Evolutionary conservation across 2,797 vertebrate species (phyloP).

Genomic region (Selene dorsalis): DNA sequence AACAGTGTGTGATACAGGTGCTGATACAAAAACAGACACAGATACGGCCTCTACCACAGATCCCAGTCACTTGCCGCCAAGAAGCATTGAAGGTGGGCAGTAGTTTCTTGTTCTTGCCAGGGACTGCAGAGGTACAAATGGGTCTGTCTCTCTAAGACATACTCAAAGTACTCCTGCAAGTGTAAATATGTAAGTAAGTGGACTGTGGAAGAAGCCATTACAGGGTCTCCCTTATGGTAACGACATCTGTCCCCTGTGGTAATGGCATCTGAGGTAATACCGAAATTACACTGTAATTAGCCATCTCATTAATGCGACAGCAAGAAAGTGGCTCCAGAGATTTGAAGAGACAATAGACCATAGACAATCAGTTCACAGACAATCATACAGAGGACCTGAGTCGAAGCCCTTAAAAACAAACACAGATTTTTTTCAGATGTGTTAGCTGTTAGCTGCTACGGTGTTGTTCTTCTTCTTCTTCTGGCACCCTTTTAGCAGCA

Average conservation of each 20-base stretch:
- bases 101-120: neutral
- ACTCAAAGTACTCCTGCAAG: neutral
- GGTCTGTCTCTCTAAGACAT: neutral
- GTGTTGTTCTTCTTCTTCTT: neutral
- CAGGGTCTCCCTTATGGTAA: constrained; percentile 4
- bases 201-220: constrained; percentile 18
- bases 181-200: neutral
- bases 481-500: neutral
- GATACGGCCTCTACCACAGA: neutral
- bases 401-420: neutral
- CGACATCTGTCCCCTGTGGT: constrained; percentile 3
- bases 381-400: neutral
- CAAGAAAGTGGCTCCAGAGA: neutral
- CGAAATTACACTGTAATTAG: constrained; percentile 11
- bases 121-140: neutral
- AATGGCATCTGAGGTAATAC: constrained; percentile 3
- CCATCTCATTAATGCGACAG: neutral
- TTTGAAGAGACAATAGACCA: neutral
- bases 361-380: neutral
- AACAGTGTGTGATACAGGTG: neutral
- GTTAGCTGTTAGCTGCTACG: too few relatives aligned
- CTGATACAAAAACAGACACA: neutral
- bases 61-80: neutral
- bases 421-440: too few relatives aligned
- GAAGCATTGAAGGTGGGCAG: neutral